These are phyloP conservation scores for Glomeris maerens DNA, from an alignment of 1,140 invertebrate genomes.

Conservation along the genomic window DNA sequence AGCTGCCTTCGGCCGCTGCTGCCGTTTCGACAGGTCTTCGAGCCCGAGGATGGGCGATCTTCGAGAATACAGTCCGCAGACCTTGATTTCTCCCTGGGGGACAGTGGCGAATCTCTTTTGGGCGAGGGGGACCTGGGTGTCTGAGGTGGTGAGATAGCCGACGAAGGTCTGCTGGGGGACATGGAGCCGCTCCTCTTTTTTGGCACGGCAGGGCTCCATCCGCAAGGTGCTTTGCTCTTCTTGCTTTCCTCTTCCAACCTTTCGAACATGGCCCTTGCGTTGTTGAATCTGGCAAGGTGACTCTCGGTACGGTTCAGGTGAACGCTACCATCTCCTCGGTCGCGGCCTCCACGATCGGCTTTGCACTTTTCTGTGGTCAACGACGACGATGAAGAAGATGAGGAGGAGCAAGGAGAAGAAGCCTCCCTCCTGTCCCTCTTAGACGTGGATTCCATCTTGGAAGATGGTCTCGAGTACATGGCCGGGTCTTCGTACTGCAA, in stretches of 20 bases:
- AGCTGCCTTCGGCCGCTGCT: too few relatives aligned
- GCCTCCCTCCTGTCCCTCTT: constrained; percentile 5
- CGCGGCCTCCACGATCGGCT: constrained; percentile 44
- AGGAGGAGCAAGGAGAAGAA: constrained; percentile 12
- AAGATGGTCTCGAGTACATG: neutral
- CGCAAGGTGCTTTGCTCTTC: constrained; percentile 24
- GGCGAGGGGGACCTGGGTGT: neutral
- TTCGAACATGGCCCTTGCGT: constrained; percentile 80
- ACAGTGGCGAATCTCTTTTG: neutral
- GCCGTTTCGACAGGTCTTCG: too few relatives aligned
- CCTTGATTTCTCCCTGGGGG: constrained; percentile 8
- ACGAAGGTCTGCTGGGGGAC: constrained; percentile 15
- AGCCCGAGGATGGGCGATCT: too few relatives aligned
- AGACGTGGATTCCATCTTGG: constrained; percentile 10
- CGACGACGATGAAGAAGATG: too few relatives aligned
- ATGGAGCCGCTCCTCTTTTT: constrained; percentile 12
- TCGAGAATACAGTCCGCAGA: constrained; percentile 10
- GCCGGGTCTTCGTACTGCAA: neutral
- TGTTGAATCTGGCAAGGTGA: constrained; percentile 77
- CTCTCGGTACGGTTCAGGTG: constrained; percentile 53
- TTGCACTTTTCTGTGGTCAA: neutral
- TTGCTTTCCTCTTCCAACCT: constrained; percentile 58
- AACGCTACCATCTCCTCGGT: constrained; percentile 1
- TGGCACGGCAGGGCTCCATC: neutral
- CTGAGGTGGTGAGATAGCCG: constrained; percentile 7